phyloP scores from a whole-genome alignment of 2,113 vertebrate species.

The Lichenostomus cassidix region DNA sequence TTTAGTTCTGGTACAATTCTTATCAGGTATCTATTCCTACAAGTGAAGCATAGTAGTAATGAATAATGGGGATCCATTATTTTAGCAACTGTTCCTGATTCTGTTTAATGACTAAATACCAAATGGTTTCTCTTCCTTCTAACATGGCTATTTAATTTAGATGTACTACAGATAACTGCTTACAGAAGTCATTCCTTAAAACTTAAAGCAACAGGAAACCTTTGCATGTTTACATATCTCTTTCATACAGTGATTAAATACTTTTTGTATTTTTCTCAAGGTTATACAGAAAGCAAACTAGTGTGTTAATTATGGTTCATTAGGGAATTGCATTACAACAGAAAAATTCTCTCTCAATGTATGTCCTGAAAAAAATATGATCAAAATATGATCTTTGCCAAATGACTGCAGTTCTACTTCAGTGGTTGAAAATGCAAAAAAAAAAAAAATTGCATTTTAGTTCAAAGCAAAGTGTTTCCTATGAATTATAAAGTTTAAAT shows the following conservation, averaged over 20 bases:
- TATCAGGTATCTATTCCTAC: background rate
- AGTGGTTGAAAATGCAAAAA: background rate
- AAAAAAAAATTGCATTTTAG: background rate
- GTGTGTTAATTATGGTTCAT: background rate
- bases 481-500: background rate
- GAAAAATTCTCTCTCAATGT: background rate
- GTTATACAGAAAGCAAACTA: background rate
- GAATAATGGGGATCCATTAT: background rate
- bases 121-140: background rate
- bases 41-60: background rate
- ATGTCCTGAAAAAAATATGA: background rate
- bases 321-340: background rate
- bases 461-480: background rate
- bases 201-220: background rate
- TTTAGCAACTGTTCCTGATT: constrained; percentile 2
- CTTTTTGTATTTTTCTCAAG: background rate
- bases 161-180: background rate
- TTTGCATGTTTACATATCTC: background rate
- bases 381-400: background rate
- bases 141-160: background rate
- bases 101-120: background rate
- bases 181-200: background rate
- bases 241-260: background rate
- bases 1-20: background rate
- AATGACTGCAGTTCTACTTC: background rate